Percentiles rank a stretch among this genome's conserved stretches.
phyloP scores from a whole-genome alignment of 2,797 vertebrate species.

The Tokudaia tokunoshimensis region DNA sequence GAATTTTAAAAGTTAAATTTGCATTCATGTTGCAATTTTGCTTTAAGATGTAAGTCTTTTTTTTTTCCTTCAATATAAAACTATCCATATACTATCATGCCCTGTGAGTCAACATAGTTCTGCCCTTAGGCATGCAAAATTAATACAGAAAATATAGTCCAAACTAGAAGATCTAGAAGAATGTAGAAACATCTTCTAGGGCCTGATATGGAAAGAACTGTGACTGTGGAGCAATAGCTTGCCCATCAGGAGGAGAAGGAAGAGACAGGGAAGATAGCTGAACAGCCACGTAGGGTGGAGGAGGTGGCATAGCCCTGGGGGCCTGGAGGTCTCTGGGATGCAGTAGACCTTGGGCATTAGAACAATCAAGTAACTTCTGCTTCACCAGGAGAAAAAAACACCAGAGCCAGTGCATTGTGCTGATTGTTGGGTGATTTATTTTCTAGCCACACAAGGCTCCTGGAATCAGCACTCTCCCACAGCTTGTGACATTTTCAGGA shows the following conservation, averaged over 20 bases:
- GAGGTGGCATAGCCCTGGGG: rapidly evolving
- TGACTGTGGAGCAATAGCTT: background rate
- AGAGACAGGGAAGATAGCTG: rapidly evolving
- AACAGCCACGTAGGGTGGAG: rapidly evolving
- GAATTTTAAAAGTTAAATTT: slow-evolving; percentile 17
- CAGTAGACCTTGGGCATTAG: background rate
- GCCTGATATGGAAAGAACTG: background rate
- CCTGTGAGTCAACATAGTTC: background rate
- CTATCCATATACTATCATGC: background rate
- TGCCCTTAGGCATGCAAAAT: background rate
- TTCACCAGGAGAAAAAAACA: background rate
- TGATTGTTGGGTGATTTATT: background rate
- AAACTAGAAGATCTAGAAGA: background rate
- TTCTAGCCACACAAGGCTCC: background rate
- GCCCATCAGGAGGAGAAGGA: background rate
- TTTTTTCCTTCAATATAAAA: background rate
- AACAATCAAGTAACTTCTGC: background rate
- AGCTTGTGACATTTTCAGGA: background rate
- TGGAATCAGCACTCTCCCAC: background rate
- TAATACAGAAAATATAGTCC: background rate
- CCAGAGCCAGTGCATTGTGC: background rate
- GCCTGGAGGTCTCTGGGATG: background rate
- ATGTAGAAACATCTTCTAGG: background rate
- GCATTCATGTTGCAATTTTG: background rate
- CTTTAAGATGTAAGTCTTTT: background rate